Evolutionary conservation across 2,113 vertebrate genomes (phyloP), one percentile per base, ranked within the genome.

Genomic region (Passer montanus): DNA sequence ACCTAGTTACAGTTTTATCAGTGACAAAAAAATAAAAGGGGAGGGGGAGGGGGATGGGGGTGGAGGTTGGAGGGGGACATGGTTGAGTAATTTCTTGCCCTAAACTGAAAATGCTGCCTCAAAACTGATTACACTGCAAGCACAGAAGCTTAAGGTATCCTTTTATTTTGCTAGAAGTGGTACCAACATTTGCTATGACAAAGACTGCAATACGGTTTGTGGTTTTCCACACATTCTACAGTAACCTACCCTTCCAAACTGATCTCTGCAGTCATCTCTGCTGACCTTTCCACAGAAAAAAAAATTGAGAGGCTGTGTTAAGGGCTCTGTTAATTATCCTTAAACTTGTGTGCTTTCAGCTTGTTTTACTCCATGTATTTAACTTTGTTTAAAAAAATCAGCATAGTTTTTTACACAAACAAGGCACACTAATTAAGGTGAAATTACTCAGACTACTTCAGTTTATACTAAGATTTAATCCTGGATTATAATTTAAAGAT

Each of bases 221-320:
- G 53, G 28, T 46, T 52, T 84, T 75, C 15, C 92, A 87, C 3
- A 86, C 95, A 62, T 95, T 78, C 64, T 95, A 92, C 92, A 96
- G 77, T 13, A 95, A 92, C 60, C 75, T 97, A 56, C 91, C 17
- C 1, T 97, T 97, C 78, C 96, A 84, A 93, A 98, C 93, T 74
- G 80, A 88, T 60, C 50, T 91, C 84, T 95, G 76, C 39, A 80
- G 84, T 68, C 30, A 95, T 76, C 47, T 90, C 67, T 90, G 75
- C 74, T 90, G 66, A 30, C 76, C 96, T 82, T 94, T 68, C 94
- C 79, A 43, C 89, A 93, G 80, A 97, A 64, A 64, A 88, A 88
- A 79, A 76, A 62, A 94, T 78, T n/a, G 72, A 62, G 56, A 60
- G 84, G 27, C 53, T 90, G 67, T 19, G 18, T 72, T 85, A 82